Evolutionary conservation across 2,888 invertebrate species (phyloP).

Genomic region (Apotomis turbidana): DNA sequence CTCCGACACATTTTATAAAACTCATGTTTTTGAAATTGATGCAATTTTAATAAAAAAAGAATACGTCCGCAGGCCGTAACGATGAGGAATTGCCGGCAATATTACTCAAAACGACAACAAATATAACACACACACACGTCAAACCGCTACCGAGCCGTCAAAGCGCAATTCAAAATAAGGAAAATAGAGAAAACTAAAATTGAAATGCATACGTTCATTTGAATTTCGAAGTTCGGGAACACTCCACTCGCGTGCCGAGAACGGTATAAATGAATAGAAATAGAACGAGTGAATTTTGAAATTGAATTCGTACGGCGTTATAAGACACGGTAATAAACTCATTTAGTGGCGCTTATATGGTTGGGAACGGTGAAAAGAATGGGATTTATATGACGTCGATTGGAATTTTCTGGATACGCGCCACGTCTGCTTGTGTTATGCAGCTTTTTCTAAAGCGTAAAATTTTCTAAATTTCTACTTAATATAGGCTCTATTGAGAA

Average conservation of each 20-base stretch:
- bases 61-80: slow-evolving; percentile 12
- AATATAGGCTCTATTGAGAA: too few species aligned
- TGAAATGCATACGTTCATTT: slow-evolving; percentile 40
- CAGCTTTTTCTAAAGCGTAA: too few species aligned
- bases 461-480: too few species aligned
- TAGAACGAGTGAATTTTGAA: slow-evolving; percentile 32
- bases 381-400: slow-evolving; percentile 4
- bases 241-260: slow-evolving; percentile 15
- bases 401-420: slow-evolving; percentile 13
- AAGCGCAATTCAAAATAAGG: not conserved
- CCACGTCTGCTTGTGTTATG: not conserved
- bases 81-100: slow-evolving; percentile 13
- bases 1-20: not conserved
- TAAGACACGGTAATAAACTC: slow-evolving; percentile 5
- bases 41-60: slow-evolving; percentile 10
- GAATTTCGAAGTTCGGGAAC: slow-evolving; percentile 37
- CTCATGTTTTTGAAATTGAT: slow-evolving; percentile 18
- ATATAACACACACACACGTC: not conserved
- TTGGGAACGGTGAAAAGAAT: not conserved
- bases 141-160: not conserved
- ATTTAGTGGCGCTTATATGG: slow-evolving; percentile 8
- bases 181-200: slow-evolving; percentile 28
- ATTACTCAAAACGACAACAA: not conserved
- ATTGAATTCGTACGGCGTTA: slow-evolving; percentile 21
- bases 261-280: slow-evolving; percentile 37